A percentile compares a stretch with the other conserved stretches of the same genome.
phyloP scores from a whole-genome alignment of 2,113 vertebrate species.

The Scalopus aquaticus region DNA sequence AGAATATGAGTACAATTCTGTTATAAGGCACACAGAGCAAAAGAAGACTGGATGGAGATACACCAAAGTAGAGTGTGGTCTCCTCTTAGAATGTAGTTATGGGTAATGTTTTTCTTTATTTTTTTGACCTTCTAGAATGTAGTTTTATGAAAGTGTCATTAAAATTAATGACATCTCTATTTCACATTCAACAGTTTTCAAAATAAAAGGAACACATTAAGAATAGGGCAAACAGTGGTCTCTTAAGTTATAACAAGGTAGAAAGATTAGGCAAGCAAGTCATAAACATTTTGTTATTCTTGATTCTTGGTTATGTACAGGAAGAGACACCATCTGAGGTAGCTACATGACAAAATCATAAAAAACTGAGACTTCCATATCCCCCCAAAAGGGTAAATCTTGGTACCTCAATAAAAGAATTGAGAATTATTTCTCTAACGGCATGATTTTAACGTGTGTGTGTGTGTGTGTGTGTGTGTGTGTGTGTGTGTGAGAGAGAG shows the following conservation, averaged over 20 bases:
- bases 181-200: slow-evolving; percentile 21
- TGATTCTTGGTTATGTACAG: not conserved
- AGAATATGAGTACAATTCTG: not conserved
- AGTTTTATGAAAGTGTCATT: not conserved
- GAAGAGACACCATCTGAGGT: not conserved
- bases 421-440: not conserved
- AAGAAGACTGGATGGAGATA: not conserved
- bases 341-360: not conserved
- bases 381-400: not conserved
- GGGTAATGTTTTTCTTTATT: not conserved
- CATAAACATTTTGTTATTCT: not conserved
- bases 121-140: not conserved
- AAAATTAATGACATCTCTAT: not conserved
- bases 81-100: not conserved
- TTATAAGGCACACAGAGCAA: not conserved
- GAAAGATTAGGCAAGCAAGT: not conserved
- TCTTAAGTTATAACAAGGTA: not conserved
- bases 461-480: not conserved
- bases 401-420: not conserved
- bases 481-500: not conserved
- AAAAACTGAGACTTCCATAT: not conserved
- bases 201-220: not conserved
- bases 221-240: not conserved
- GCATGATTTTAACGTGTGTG: not conserved
- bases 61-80: not conserved